Base-by-base conservation (phyloP, 2,888 invertebrate species). In the Anthophora plumipes region DNA sequence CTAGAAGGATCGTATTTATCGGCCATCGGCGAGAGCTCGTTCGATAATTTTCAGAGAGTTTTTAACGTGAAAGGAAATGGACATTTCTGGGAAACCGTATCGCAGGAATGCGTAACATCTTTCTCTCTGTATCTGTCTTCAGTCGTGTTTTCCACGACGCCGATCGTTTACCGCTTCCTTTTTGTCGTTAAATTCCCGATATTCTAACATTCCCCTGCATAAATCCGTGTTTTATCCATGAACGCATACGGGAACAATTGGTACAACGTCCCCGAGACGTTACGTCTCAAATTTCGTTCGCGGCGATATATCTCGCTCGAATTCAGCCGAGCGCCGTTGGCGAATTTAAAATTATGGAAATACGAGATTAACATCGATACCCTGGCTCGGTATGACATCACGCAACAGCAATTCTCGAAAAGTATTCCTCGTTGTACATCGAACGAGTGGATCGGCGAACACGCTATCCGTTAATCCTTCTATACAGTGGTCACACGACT, bases 1-100 rank as follows among this genome's bases (percentile, higher is more conserved):
- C 31, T 1, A 52, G 48, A 50, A 31, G 17, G n/a, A 73, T 64
- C 63, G 78, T 63, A 80, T 68, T 77, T 63, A 14, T 31, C n/a
- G 37, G 0, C 20, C 39, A 17, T 46, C 59, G 25, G n/a, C 43
- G 1, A 37, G 4, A 37, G 4, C 14, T 37, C n/a, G 20, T 11
- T 37, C 31, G 25, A 67, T 59, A 7, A 11, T 63, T 20, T 37
- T 11, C 48, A 0, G 55, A 57, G n/a, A 22, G 12, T 20, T 68
- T 46, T 20, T 39, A 52, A 22, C 6, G 37, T 1, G 20, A 25
- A 54, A n/a, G 52, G 39, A 52, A 63, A 46, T 7, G 43, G 11
- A 55, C n/a, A 39, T n/a, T 70, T 60, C 48, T 46, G 20, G 39
- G 17, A 17, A 72, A 11, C 6, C 54, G 22, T 37, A 20, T 3